A percentile compares a stretch with the other conserved stretches of the same genome.
phyloP scores from a whole-genome alignment of 2,888 invertebrate species.

The Drosophila ezoana region DNA sequence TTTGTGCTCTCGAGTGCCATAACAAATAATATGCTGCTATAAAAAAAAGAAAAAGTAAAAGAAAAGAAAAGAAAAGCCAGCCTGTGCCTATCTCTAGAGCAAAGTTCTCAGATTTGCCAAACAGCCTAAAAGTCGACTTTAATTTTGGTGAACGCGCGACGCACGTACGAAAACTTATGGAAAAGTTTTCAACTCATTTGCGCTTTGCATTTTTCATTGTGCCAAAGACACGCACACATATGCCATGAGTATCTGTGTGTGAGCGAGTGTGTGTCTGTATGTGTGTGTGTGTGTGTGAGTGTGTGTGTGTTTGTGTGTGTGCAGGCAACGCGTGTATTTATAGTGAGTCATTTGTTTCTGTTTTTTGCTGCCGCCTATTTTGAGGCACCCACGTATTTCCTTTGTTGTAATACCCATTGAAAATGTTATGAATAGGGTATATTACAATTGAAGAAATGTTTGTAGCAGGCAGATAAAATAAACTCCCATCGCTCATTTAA shows the following conservation, averaged over 20 bases:
- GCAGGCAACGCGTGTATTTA: slow-evolving; percentile 56
- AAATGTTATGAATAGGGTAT: not conserved
- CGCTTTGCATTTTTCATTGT: slow-evolving; percentile 72
- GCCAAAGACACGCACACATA: slow-evolving; percentile 42
- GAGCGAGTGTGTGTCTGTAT: not conserved
- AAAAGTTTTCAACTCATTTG: slow-evolving; percentile 80
- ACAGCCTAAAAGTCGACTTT: slow-evolving; percentile 65
- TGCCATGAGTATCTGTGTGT: slow-evolving; percentile 13
- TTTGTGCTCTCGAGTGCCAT: slow-evolving; percentile 30
- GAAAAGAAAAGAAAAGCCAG: not conserved
- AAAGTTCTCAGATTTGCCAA: slow-evolving; percentile 59
- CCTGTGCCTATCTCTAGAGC: slow-evolving; percentile 39
- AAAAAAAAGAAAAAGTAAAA: not conserved
- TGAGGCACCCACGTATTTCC: slow-evolving; percentile 34
- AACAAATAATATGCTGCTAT: slow-evolving; percentile 13
- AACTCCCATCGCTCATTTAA: no score
- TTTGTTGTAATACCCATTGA: slow-evolving; percentile 13
- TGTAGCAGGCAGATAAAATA: not conserved
- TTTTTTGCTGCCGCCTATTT: slow-evolving; percentile 54
- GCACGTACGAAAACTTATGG: slow-evolving; percentile 66
- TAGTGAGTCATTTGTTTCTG: slow-evolving; percentile 72
- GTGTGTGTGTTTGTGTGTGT: slow-evolving; percentile 2
- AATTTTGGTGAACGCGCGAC: slow-evolving; percentile 48
- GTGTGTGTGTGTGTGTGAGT: slow-evolving; percentile 9
- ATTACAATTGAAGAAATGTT: no score